phyloP scores from a whole-genome alignment of 1,140 invertebrate genomes.

The Drosophila athabasca region DNA sequence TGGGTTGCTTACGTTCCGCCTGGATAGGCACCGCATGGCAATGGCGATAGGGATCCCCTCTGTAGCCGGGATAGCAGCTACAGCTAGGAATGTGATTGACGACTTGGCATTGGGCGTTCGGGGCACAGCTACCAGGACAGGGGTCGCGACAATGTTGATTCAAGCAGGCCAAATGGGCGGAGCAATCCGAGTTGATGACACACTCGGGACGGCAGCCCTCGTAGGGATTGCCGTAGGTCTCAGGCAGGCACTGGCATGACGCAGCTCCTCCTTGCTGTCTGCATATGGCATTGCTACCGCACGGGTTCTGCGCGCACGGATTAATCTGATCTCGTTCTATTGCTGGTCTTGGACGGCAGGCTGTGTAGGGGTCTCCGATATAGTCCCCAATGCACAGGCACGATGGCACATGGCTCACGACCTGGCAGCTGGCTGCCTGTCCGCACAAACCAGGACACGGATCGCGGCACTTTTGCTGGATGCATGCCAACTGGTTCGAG shows the following conservation, averaged over 20 bases:
- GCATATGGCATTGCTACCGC: slow-evolving; percentile 88
- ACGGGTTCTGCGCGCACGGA: slow-evolving; percentile 86
- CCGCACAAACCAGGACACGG: slow-evolving; percentile 90
- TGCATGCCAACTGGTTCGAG: slow-evolving; percentile 87
- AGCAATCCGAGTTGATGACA: slow-evolving; percentile 90
- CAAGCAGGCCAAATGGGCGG: slow-evolving; percentile 89
- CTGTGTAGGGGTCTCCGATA: slow-evolving; percentile 87
- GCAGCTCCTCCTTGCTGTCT: slow-evolving; percentile 84
- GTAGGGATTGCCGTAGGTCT: slow-evolving; percentile 87
- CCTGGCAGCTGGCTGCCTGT: slow-evolving; percentile 88
- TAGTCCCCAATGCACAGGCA: slow-evolving; percentile 89
- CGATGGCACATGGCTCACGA: slow-evolving; percentile 89
- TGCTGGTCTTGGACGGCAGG: slow-evolving; percentile 84
- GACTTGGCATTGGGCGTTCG: slow-evolving; percentile 90
- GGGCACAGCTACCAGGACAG: slow-evolving; percentile 91
- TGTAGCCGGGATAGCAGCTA: slow-evolving; percentile 88
- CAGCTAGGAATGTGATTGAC: slow-evolving; percentile 92
- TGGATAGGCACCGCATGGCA: slow-evolving; percentile 74
- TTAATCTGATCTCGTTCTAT: slow-evolving; percentile 84
- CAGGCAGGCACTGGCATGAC: slow-evolving; percentile 85
- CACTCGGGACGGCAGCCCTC: slow-evolving; percentile 91
- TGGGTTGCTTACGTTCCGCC: slow-evolving; percentile 83
- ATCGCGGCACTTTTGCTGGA: slow-evolving; percentile 88
- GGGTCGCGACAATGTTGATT: slow-evolving; percentile 92
- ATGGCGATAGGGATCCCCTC: slow-evolving; percentile 89